These are phyloP conservation scores for Danio albolineatus DNA, from an alignment of 2,797 vertebrate species.

Conservation along the genomic window DNA sequence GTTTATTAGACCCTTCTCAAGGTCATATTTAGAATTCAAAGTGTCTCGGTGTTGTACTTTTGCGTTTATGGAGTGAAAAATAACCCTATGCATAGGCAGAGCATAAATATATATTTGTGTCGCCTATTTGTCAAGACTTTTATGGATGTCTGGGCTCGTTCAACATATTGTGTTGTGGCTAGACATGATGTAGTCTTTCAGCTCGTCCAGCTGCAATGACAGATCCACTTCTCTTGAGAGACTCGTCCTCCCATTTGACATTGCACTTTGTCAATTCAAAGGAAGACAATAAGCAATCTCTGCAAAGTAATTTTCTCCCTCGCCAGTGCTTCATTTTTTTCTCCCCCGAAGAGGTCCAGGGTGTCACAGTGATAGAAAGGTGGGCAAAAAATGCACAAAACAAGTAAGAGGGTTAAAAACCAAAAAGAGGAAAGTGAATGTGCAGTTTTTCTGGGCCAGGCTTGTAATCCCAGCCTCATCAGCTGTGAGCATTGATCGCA, in stretches of 20 bases:
- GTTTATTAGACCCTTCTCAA: conserved; percentile 43
- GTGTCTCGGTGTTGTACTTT: conserved; percentile 42
- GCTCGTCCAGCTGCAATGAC: conserved; percentile 29
- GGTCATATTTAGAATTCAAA: conserved; percentile 52
- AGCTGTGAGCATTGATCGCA: conserved; percentile 67
- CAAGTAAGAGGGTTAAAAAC: background rate
- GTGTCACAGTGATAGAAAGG: conserved; percentile 19
- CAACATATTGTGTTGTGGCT: conserved; percentile 42
- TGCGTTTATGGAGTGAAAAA: conserved; percentile 47
- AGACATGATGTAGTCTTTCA: conserved; percentile 21
- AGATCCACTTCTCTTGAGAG: conserved; percentile 12
- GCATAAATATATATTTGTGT: conserved; percentile 53
- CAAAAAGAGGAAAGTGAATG: background rate
- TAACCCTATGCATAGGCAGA: conserved; percentile 34
- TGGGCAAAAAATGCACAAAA: conserved; percentile 20
- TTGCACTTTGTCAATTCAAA: conserved; percentile 48
- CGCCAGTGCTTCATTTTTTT: conserved; percentile 34
- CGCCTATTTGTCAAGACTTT: conserved; percentile 38
- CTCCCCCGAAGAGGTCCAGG: conserved; percentile 7
- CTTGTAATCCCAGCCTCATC: conserved; percentile 65
- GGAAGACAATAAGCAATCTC: conserved; percentile 43
- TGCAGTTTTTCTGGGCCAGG: conserved; percentile 59
- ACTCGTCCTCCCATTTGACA: conserved; percentile 39
- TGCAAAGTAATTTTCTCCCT: conserved; percentile 40
- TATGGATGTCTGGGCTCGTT: conserved; percentile 53